Evolutionary conservation across 2,113 vertebrate genomes (phyloP).

Genomic region (Barnardius zonarius): DNA sequence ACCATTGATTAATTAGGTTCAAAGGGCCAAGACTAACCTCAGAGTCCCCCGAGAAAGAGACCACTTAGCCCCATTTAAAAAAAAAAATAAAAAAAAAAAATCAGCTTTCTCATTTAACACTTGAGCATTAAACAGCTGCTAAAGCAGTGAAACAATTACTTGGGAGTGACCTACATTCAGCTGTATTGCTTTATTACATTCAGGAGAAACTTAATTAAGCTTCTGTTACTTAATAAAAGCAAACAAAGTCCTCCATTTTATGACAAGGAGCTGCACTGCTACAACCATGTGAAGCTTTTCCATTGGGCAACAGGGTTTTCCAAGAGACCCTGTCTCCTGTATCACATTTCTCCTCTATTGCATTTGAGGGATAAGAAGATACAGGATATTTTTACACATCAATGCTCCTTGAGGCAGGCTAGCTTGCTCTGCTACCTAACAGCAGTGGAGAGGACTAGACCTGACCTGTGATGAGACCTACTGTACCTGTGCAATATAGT

Average conservation of each 20-base stretch:
- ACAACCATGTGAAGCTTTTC: not conserved
- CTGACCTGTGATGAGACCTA: not conserved
- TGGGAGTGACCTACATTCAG: constrained; percentile 43
- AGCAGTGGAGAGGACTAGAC: not conserved
- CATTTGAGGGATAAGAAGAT: not conserved
- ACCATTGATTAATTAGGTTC: constrained; percentile 52
- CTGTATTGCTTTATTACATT: constrained; percentile 26
- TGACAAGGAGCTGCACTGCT: not conserved
- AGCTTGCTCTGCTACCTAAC: not conserved
- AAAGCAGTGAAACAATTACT: constrained; percentile 35
- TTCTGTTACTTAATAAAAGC: constrained; percentile 53
- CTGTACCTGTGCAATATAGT: not conserved
- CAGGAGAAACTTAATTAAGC: constrained; percentile 60
- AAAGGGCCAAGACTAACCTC: constrained; percentile 37
- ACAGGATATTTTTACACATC: not conserved
- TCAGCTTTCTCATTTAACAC: constrained; percentile 36
- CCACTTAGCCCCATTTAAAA: constrained; percentile 14
- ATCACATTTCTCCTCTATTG: not conserved
- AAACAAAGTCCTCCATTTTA: constrained; percentile 12
- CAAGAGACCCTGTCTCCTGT: not conserved
- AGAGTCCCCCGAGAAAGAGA: constrained; percentile 19
- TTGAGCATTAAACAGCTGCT: constrained; percentile 36
- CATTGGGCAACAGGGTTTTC: not conserved
- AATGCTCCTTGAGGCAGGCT: rapidly evolving
- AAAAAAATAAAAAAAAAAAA: not conserved